Evolutionary conservation across 2,888 invertebrate species (phyloP).

Genomic region (Frankliniella fusca): DNA sequence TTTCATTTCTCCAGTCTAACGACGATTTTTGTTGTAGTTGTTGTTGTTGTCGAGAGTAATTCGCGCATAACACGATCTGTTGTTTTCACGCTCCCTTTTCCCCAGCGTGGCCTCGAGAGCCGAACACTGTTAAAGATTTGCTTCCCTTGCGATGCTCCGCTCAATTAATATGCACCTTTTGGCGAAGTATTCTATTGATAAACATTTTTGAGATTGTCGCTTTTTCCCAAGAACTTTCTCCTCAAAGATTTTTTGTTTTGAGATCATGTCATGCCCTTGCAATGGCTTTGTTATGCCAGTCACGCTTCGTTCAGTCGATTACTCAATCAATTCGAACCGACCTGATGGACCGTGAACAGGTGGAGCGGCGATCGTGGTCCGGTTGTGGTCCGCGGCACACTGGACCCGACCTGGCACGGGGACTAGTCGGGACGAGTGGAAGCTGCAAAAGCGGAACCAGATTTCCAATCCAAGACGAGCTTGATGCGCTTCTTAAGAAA

Average conservation of each 20-base stretch:
- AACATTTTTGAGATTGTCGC: background rate
- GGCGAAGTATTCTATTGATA: too few relatives aligned
- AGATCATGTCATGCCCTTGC: background rate
- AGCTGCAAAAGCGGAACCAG: too few relatives aligned
- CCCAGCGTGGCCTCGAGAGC: too few relatives aligned
- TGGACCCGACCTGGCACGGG: background rate
- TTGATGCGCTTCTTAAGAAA: too few relatives aligned
- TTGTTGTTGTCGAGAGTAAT: background rate
- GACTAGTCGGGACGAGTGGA: background rate
- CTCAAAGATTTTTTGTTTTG: background rate
- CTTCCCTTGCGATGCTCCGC: background rate
- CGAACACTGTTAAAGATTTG: background rate
- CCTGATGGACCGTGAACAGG: slow-evolving; percentile 21
- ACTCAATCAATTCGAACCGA: slow-evolving; percentile 22
- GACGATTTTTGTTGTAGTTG: background rate
- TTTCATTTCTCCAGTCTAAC: too few relatives aligned
- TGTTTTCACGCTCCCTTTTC: background rate
- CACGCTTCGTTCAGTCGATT: slow-evolving; percentile 9
- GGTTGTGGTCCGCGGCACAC: background rate
- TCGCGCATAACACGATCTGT: slow-evolving; percentile 8
- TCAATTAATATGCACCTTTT: too few relatives aligned
- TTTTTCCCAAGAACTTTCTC: background rate
- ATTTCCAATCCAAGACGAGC: too few relatives aligned
- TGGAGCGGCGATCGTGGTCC: background rate
- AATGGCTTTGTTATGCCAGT: background rate